Evolutionary conservation across 1,140 invertebrate species (phyloP).

Genomic region (Antheraea mylitta): DNA sequence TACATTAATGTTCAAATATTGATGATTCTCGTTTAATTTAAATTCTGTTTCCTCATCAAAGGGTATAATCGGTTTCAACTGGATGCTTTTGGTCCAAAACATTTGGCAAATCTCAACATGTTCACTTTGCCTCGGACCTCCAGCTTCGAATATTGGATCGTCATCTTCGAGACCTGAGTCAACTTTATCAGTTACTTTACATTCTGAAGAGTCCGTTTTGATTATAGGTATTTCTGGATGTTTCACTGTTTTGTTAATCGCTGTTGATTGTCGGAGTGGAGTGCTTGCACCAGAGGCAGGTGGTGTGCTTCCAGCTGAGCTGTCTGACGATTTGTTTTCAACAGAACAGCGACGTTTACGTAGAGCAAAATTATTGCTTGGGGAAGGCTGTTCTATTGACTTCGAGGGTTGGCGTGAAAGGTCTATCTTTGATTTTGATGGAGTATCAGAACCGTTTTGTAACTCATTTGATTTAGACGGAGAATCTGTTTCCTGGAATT

Average conservation of each 20-base stretch:
- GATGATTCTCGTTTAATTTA: slow-evolving; percentile 83
- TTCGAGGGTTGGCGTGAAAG: slow-evolving; percentile 47
- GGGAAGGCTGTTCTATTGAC: slow-evolving; percentile 32
- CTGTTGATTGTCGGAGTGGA: slow-evolving; percentile 60
- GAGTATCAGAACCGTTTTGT: slow-evolving; percentile 51
- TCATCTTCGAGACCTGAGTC: slow-evolving; percentile 54
- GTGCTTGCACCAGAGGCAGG: slow-evolving; percentile 77
- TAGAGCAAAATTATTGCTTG: slow-evolving; percentile 62
- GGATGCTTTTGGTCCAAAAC: slow-evolving; percentile 72
- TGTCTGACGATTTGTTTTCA: slow-evolving; percentile 77
- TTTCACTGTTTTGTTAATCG: slow-evolving; percentile 61
- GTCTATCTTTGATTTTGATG: slow-evolving; percentile 55
- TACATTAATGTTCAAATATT: slow-evolving; percentile 91
- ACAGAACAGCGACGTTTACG: slow-evolving; percentile 80
- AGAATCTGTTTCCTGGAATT: slow-evolving; percentile 54
- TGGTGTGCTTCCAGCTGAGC: slow-evolving; percentile 77
- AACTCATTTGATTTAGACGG: slow-evolving; percentile 52
- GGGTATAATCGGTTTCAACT: slow-evolving; percentile 79
- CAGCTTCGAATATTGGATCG: slow-evolving; percentile 57
- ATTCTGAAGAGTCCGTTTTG: slow-evolving; percentile 66
- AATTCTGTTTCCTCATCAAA: slow-evolving; percentile 89
- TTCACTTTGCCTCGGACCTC: slow-evolving; percentile 64
- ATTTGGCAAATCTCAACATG: slow-evolving; percentile 76
- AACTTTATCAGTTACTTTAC: slow-evolving; percentile 52
- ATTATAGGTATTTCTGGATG: slow-evolving; percentile 68